Evolutionary conservation across 2,888 invertebrate species (phyloP).

Genomic region (Tenthredo notha): DNA sequence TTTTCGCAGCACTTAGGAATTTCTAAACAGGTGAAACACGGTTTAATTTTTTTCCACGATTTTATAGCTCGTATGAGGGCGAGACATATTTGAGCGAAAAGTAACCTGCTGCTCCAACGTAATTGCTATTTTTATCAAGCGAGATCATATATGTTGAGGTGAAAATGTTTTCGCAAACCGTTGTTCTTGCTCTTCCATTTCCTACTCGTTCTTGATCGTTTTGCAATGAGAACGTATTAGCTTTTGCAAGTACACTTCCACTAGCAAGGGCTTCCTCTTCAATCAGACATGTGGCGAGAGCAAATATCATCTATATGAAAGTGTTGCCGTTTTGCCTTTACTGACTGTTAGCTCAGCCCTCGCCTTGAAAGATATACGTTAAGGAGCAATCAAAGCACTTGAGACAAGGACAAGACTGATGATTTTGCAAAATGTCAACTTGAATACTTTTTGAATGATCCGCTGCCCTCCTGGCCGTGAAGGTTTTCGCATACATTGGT

Average conservation of each 20-base stretch:
- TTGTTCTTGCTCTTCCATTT: background rate
- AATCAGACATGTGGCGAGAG: background rate
- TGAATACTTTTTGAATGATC: background rate
- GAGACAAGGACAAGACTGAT: background rate
- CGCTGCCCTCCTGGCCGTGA: background rate
- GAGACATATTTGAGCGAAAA: background rate
- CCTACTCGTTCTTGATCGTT: background rate
- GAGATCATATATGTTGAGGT: background rate
- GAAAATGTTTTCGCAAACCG: background rate
- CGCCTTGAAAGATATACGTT: background rate
- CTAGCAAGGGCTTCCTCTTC: background rate
- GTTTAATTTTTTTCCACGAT: background rate
- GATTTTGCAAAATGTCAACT: background rate
- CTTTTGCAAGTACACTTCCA: background rate
- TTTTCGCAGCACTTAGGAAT: conserved; percentile 17
- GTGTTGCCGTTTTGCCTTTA: background rate
- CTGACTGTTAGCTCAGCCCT: background rate
- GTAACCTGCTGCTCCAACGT: background rate
- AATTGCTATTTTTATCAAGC: background rate
- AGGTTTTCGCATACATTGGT: background rate
- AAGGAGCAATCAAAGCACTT: background rate
- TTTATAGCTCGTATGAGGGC: background rate
- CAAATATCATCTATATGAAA: background rate
- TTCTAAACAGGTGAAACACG: conserved; percentile 26
- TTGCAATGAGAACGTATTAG: background rate